These are phyloP conservation scores for Microchrysa polita DNA, from an alignment of 2,888 invertebrate genomes.

Conservation along the genomic window DNA sequence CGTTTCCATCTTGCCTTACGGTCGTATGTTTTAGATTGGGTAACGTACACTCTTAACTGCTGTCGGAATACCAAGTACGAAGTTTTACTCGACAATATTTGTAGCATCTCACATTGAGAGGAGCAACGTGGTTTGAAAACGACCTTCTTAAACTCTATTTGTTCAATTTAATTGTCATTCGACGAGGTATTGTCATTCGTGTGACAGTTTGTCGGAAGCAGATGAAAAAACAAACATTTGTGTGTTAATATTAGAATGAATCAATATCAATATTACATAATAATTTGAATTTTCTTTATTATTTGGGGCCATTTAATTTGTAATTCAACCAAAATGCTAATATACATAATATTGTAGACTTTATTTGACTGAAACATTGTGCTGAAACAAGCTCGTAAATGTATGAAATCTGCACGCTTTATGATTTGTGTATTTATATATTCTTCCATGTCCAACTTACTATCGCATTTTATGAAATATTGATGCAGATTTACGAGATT, in stretches of 20 bases:
- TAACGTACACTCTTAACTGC: conserved; percentile 39
- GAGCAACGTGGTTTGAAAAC: conserved; percentile 38
- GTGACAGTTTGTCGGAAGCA: no score
- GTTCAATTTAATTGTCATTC: conserved; percentile 50
- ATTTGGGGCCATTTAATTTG: no score
- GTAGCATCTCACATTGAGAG: conserved; percentile 25
- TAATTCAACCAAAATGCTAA: no score
- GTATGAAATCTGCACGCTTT: conserved; percentile 39
- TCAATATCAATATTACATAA: no score
- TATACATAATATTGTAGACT: no score
- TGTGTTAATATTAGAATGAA: no score
- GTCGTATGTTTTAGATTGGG: conserved; percentile 40
- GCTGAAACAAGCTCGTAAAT: conserved; percentile 36
- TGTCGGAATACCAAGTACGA: conserved; percentile 48
- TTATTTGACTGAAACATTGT: no score
- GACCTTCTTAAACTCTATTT: conserved; percentile 48
- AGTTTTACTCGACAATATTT: conserved; percentile 31
- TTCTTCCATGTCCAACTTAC: conserved; percentile 19
- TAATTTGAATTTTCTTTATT: no score
- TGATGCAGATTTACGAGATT: conserved; percentile 50
- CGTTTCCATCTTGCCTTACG: conserved; percentile 15
- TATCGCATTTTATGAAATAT: conserved; percentile 47
- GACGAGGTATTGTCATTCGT: conserved; percentile 1
- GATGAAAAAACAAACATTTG: no score
- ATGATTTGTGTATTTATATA: conserved; percentile 44